Evolutionary conservation across 2,113 vertebrate species (phyloP).

Genomic region (Anser brachyrhynchus): DNA sequence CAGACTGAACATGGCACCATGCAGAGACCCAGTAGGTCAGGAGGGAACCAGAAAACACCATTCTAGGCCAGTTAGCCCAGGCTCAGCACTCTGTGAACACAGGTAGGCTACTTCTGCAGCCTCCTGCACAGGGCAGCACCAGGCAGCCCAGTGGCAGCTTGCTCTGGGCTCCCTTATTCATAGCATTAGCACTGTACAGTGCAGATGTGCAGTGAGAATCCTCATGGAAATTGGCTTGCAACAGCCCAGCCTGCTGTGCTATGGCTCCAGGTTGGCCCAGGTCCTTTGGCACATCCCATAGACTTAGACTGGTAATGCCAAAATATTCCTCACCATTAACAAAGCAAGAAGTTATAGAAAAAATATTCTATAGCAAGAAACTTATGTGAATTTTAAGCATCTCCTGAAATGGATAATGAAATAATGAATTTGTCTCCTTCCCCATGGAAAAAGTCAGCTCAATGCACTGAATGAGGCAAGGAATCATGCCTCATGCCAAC

Average conservation of each 20-base stretch:
- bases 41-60: neutral
- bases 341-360: neutral
- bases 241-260: accelerated
- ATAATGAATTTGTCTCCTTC: neutral
- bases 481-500: neutral
- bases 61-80: no score
- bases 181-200: neutral
- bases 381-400: neutral
- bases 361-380: neutral
- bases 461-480: neutral
- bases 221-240: neutral
- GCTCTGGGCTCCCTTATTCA: neutral
- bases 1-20: neutral
- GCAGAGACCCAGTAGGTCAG: neutral
- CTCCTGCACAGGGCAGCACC: neutral
- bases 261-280: accelerated
- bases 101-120: neutral
- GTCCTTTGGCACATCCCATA: neutral
- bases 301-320: neutral
- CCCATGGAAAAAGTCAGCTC: neutral
- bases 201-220: neutral
- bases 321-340: neutral
- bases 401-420: neutral
- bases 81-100: neutral
- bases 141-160: neutral